Base-by-base conservation (phyloP, 2,113 vertebrate genomes). In the Pseudolaguvia tuberculata region DNA sequence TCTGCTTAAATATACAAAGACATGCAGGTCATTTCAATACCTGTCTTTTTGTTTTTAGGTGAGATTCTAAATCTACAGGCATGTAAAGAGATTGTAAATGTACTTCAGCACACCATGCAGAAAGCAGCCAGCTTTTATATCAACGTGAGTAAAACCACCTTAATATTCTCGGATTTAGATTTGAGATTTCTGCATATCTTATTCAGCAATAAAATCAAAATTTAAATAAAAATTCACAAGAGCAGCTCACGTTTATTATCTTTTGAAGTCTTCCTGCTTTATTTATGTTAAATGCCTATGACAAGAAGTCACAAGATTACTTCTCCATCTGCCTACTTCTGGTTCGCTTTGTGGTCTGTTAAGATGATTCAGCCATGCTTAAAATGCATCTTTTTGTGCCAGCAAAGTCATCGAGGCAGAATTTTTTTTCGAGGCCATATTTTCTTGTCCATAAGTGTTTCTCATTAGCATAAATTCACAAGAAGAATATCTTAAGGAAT, bases 101-200 rank as follows among this genome's bases (percentile, higher is more conserved):
- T 87, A 72, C 82, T 92, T 31, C 72, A 71, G 15, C 73, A 82
- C 50, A 69, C 82, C 3, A 66, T 86, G 9, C 79, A 83, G 18
- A 84, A 73, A 69, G 89, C 89, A 0, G 58, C 84, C 0, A 50
- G 27, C 5, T 78, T 90, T 1, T 86, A 87, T 77, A 75, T 53
- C 7, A 86, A 89, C 88, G 91, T 87, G 59, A 78, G 76, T 39
- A 8, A 1, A 51, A 23, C 25, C 14, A 12, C 51, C 6, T 67
- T 29, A 14, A 23, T 25, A 56, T 5, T 23, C 45, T 6, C 9
- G n/a, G 9, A 3, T 35, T 35, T n/a, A n/a, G n/a, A n/a, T n/a
- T n/a, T n/a, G n/a, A n/a, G n/a, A n/a, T n/a, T n/a, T n/a, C n/a
- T n/a, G n/a, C n/a, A n/a, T n/a, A n/a, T n/a, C n/a, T n/a, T n/a